Evolutionary conservation across 37 sponge, comb jelly and placozoan genomes (phyloP).

Genomic region (Beroe forskalii): DNA sequence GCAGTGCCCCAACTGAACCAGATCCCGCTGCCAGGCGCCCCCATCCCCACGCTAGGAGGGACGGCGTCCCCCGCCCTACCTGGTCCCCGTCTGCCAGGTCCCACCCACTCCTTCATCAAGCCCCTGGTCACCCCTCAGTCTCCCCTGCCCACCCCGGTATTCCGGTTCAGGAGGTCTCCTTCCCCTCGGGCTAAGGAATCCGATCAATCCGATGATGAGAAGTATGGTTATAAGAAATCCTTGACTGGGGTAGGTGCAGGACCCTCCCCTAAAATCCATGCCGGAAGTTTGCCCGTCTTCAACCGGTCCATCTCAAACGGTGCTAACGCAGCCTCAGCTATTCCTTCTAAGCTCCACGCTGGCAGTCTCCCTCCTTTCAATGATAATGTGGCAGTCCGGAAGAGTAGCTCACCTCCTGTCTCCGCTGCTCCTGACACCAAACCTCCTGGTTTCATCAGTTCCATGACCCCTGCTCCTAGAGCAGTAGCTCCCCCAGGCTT

Average conservation of each 20-base stretch:
- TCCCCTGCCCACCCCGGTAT: not conserved
- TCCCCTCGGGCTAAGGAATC: not conserved
- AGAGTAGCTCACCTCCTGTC: not conserved
- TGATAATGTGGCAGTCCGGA: not conserved
- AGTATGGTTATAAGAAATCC: not conserved
- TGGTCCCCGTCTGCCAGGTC: not conserved
- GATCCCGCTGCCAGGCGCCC: not conserved
- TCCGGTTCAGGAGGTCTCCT: not conserved
- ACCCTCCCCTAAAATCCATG: not conserved
- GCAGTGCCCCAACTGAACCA: not conserved
- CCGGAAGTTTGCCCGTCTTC: not conserved
- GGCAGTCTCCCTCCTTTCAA: conserved; percentile 33
- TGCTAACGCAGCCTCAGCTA: not conserved
- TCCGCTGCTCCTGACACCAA: not conserved
- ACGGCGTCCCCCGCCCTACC: not conserved
- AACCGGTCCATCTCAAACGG: not conserved
- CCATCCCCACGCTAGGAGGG: not conserved
- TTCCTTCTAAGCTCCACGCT: not conserved
- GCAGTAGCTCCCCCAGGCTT: not conserved
- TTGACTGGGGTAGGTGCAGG: not conserved
- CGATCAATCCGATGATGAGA: not conserved
- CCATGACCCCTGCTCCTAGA: not conserved
- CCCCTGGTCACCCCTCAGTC: not conserved
- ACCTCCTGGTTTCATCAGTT: not conserved
- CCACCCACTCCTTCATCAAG: not conserved